Percentiles rank a stretch among this genome's conserved stretches.
Evolutionary conservation across 1,140 invertebrate species (phyloP).

Genomic region (Linepithema humile): DNA sequence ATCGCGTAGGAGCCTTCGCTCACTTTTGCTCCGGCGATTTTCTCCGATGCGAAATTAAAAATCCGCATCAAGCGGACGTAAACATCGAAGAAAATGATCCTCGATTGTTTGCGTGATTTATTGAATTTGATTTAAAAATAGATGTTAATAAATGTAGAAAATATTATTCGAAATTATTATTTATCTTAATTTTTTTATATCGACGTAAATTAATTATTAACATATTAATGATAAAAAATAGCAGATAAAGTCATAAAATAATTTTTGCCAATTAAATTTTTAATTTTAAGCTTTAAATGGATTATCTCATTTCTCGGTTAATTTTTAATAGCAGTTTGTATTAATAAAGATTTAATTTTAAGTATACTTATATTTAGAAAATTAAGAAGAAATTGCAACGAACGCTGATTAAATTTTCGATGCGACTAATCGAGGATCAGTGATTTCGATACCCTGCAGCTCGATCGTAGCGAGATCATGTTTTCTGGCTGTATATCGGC

Average conservation of each 20-base stretch:
- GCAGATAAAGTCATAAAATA: neutral
- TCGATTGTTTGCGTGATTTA: constrained; percentile 4
- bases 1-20: neutral
- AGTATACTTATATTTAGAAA: no score
- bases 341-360: no score
- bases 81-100: neutral
- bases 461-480: constrained; percentile 5
- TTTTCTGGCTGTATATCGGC: constrained; percentile 5
- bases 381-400: no score
- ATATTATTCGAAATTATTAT: neutral
- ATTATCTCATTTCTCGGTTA: no score
- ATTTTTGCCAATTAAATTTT: neutral
- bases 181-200: neutral
- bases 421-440: constrained; percentile 5
- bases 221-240: neutral
- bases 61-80: neutral
- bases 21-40: constrained; percentile 48
- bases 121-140: neutral
- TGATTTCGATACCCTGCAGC: neutral
- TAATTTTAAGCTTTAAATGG: no score
- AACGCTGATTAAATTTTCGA: neutral
- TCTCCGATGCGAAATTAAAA: neutral
- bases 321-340: no score
- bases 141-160: neutral
- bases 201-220: neutral